Evolutionary conservation across 2,888 invertebrate genomes (phyloP), one percentile per base, ranked within the genome.

Genomic region (Parnassius apollo): DNA sequence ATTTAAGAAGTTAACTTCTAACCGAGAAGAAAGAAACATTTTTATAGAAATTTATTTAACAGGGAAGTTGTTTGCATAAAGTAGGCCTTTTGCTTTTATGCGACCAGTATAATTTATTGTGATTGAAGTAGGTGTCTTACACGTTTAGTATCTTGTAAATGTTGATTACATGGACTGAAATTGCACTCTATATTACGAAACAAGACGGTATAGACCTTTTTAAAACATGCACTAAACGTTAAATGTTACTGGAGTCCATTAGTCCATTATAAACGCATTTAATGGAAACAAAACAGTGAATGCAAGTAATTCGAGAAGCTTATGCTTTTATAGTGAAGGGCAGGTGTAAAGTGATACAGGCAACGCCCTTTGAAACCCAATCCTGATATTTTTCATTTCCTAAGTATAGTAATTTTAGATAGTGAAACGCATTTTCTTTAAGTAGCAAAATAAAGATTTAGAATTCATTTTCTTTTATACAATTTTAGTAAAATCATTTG

Each of bases 281-380:
- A 62, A 65, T 64, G 75, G 75, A 75, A 76, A 64, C 69, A 62
- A 76, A 76, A 69, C 63, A 62, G 67, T 71, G 75, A 86, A 76
- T 88, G 86, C 72, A 68, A 72, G 88, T 83, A 89, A 90, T 75
- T 67, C 64, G 84, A 90, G 84, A 68, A 78, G 78, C 65, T 64
- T 76, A 72, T 71, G 80, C 82, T 90, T 91, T 88, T 91, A 91
- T 91, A 91, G 74, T 68, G 72, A 77, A 86, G 88, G 90, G 89
- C 81, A 80, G 78, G 68, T 83, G 91, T 82, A 89, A 91, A 67
- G 48, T 63, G 87, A 91, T 72, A 86, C 85, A 74, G 78, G 70
- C 70, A 67, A 74, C 86, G 78, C 88, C 88, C 83, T 75, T 69
- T 72, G 74, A 78, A 60, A 64, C 42, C 53, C 79, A 78, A 80